phyloP scores from a whole-genome alignment of 2,113 vertebrate species.

The Pelecanus crispus region DNA sequence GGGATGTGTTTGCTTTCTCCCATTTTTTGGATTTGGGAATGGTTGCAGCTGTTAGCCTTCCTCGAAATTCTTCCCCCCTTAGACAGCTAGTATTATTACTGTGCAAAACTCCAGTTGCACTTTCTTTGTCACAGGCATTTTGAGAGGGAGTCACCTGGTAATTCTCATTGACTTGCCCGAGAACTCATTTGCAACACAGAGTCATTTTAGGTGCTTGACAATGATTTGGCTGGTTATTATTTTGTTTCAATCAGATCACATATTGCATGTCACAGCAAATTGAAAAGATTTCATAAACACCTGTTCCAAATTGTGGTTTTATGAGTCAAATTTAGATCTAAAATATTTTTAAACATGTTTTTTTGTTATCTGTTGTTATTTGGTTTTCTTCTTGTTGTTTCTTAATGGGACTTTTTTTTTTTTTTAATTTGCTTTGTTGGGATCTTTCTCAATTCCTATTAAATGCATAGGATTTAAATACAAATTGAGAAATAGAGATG shows the following conservation, averaged over 20 bases:
- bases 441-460: not conserved
- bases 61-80: not conserved
- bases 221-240: not conserved
- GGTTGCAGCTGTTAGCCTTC: not conserved
- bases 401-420: not conserved
- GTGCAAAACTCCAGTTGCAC: not conserved
- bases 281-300: not conserved
- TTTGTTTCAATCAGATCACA: not conserved
- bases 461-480: not conserved
- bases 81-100: not conserved
- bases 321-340: not conserved
- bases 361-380: not conserved
- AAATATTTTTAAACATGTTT: not conserved
- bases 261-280: not conserved
- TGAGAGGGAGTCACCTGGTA: not conserved
- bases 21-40: not conserved
- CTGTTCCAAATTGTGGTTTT: not conserved
- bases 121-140: not conserved
- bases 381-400: not conserved
- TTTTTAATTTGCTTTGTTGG: not conserved
- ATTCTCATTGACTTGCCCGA: not conserved
- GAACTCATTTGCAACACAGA: not conserved
- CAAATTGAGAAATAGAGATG: not conserved
- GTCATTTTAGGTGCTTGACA: not conserved
- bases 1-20: not conserved